These are phyloP conservation scores for Lucinisca nassula DNA, from an alignment of 2,888 invertebrate species.

Conservation along the genomic window DNA sequence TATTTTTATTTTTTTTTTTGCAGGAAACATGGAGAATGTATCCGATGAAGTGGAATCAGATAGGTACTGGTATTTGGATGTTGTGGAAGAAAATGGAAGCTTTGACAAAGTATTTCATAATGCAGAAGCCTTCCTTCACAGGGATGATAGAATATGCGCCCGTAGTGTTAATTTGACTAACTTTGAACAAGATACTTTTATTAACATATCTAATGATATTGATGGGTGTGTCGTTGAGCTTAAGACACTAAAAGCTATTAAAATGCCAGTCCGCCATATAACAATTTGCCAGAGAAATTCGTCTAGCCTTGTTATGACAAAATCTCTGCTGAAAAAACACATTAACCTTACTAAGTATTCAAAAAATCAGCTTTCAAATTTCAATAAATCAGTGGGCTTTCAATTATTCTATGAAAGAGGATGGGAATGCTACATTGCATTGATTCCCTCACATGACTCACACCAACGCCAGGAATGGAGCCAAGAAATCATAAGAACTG, in stretches of 20 bases:
- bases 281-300: conserved; percentile 6
- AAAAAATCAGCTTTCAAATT: conserved; percentile 29
- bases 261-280: conserved; percentile 28
- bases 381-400: conserved; percentile 35
- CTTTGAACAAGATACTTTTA: conserved; percentile 9
- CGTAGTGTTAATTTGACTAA: background rate
- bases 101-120: too few relatives aligned
- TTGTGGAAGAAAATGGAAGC: too few relatives aligned
- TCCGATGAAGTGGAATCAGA: too few relatives aligned
- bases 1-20: too few relatives aligned
- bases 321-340: conserved; percentile 50
- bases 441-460: too few relatives aligned
- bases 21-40: too few relatives aligned
- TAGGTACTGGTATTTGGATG: too few relatives aligned
- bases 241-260: background rate
- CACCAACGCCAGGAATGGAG: too few relatives aligned
- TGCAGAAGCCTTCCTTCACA: too few relatives aligned
- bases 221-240: conserved; percentile 46
- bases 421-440: too few relatives aligned
- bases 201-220: conserved; percentile 15
- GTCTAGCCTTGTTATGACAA: background rate
- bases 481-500: too few relatives aligned
- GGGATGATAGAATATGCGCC: conserved; percentile 24
- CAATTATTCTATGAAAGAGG: too few relatives aligned
- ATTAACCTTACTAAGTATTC: conserved; percentile 31